Evolutionary conservation across 1,140 invertebrate genomes (phyloP).

Genomic region (Anastatus disparis): DNA sequence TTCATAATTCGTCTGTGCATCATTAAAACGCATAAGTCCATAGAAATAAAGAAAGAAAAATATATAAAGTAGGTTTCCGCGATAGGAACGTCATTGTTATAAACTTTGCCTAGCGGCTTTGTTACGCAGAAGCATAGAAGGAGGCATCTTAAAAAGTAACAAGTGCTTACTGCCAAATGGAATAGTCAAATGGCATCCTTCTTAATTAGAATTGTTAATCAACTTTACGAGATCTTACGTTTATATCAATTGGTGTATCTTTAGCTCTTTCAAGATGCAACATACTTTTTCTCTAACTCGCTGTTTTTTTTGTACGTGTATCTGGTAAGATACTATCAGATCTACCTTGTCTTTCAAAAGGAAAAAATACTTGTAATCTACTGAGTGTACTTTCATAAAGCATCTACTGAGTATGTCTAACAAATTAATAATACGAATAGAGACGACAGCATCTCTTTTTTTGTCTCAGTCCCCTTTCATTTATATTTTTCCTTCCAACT

Average conservation of each 20-base stretch:
- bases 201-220: not conserved
- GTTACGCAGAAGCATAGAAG: not conserved
- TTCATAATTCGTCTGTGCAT: conserved; percentile 31
- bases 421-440: conserved; percentile 23
- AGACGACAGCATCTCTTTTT: not conserved
- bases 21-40: conserved; percentile 17
- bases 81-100: not conserved
- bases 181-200: conserved; percentile 24
- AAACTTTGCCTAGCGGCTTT: not conserved
- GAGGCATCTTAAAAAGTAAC: not conserved
- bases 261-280: too few species aligned
- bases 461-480: too few species aligned
- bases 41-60: not conserved
- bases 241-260: not conserved
- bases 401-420: not conserved
- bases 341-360: not conserved
- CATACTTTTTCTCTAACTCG: not conserved
- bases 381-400: not conserved
- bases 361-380: conserved; percentile 19
- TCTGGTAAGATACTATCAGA: too few species aligned
- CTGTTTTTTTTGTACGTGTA: not conserved
- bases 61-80: not conserved
- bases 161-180: not conserved
- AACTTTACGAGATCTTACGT: conserved; percentile 28
- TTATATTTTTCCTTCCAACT: too few species aligned